Conservation (phyloP, 2,888 invertebrate species). For the Scaptomyza parva region DNA sequence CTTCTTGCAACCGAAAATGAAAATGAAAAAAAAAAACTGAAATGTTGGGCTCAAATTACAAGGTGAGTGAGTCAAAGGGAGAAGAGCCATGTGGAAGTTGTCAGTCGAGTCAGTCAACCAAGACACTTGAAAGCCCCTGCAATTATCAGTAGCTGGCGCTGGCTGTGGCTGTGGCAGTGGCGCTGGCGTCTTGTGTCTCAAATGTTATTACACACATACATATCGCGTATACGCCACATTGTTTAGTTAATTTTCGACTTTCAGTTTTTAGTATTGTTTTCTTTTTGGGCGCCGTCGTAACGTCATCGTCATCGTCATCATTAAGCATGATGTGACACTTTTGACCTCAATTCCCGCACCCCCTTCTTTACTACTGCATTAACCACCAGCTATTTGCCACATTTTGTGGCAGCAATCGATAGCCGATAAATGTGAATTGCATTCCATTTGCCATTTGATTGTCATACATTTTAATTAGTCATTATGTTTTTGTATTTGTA, state of each 20-base stretch:
- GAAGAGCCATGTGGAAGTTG: slow-evolving; percentile 69
- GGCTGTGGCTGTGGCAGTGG: no score
- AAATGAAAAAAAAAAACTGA: no score
- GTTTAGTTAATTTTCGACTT: slow-evolving; percentile 69
- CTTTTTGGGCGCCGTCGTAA: slow-evolving; percentile 30
- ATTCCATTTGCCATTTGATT: slow-evolving; percentile 21
- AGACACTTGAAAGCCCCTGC: slow-evolving; percentile 70
- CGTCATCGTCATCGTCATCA: slow-evolving; percentile 72
- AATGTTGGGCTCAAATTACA: slow-evolving; percentile 83
- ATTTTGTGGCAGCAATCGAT: slow-evolving; percentile 44
- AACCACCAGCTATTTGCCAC: not conserved
- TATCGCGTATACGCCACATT: slow-evolving; percentile 73
- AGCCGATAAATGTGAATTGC: slow-evolving; percentile 44
- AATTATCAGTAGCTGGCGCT: slow-evolving; percentile 73
- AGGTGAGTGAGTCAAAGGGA: slow-evolving; percentile 71
- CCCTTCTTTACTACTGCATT: no score
- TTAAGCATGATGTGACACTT: slow-evolving; percentile 83
- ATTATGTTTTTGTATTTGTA: no score
- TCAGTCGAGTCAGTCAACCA: slow-evolving; percentile 49
- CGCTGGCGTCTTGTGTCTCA: slow-evolving; percentile 12
- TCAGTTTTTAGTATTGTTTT: slow-evolving; percentile 39
- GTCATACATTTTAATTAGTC: slow-evolving; percentile 53
- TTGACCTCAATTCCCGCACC: slow-evolving; percentile 66
- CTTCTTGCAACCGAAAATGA: slow-evolving; percentile 59
- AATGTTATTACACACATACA: slow-evolving; percentile 6